These are phyloP conservation scores for Scaeva pyrastri DNA, from an alignment of 2,888 invertebrate genomes.

Conservation along the genomic window DNA sequence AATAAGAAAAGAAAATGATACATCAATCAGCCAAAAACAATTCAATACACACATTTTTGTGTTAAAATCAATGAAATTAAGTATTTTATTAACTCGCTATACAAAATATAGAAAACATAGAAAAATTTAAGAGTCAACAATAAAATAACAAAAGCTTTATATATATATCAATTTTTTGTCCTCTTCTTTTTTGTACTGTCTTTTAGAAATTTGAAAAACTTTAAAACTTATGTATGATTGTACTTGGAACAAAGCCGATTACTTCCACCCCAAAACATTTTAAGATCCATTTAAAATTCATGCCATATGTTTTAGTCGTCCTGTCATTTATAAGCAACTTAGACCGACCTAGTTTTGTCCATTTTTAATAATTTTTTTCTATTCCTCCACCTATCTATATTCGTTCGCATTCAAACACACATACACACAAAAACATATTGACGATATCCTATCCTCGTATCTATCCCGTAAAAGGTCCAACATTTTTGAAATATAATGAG, in stretches of 20 bases:
- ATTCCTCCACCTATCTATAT: not conserved
- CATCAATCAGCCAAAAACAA: too few relatives aligned
- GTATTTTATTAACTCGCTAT: too few relatives aligned
- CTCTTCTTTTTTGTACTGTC: too few relatives aligned
- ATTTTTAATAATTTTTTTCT: not conserved
- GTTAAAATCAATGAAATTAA: too few relatives aligned
- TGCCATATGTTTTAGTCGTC: not conserved
- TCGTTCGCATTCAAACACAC: not conserved
- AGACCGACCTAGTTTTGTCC: not conserved
- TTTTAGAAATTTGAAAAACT: too few relatives aligned
- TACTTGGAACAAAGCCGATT: not conserved
- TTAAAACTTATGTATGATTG: not conserved
- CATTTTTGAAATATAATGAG: conserved; percentile 67
- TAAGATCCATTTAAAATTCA: not conserved
- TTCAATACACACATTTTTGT: too few relatives aligned
- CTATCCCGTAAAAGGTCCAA: conserved; percentile 33
- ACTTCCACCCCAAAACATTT: not conserved
- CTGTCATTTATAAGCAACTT: not conserved
- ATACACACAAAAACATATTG: not conserved
- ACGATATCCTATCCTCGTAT: too few relatives aligned
- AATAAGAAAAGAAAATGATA: too few relatives aligned
- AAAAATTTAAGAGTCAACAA: too few relatives aligned
- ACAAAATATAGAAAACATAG: too few relatives aligned
- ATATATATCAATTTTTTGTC: too few relatives aligned
- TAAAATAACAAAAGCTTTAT: too few relatives aligned